Conservation (phyloP, 2,797 vertebrate species). For the Poecilia gillii region DNA sequence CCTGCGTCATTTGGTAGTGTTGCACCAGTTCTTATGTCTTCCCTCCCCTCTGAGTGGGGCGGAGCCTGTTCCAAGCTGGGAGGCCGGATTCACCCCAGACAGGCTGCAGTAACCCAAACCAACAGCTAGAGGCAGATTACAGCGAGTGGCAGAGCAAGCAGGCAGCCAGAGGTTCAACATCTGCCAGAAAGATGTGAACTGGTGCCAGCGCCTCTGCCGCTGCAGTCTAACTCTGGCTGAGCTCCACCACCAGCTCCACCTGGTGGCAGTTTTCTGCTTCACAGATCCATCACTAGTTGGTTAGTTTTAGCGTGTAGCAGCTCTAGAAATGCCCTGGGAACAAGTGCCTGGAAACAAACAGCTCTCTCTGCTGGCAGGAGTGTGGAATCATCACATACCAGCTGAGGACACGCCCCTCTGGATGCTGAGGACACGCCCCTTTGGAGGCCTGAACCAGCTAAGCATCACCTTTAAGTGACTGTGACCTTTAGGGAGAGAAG, state of each 20-base stretch:
- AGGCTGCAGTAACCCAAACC: background rate
- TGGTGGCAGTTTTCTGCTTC: conserved; percentile 20
- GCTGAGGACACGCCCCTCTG: background rate
- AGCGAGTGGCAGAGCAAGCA: background rate
- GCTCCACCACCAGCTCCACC: background rate
- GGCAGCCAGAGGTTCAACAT: background rate
- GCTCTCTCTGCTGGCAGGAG: background rate
- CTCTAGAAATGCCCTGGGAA: conserved; percentile 9
- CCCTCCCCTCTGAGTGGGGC: conserved; percentile 10
- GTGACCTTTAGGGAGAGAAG: too few relatives aligned
- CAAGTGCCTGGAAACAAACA: conserved; percentile 26
- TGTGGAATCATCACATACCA: background rate
- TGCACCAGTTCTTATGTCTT: conserved; percentile 6
- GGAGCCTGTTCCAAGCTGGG: background rate
- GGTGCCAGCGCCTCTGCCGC: background rate
- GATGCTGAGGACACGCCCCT: too few relatives aligned
- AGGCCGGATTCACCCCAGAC: background rate
- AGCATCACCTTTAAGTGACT: background rate
- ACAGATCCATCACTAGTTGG: conserved; percentile 21
- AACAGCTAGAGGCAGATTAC: background rate
- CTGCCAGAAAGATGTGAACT: background rate
- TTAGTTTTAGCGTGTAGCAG: background rate
- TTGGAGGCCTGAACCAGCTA: background rate
- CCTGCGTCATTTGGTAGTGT: background rate
- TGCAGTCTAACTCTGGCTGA: background rate